Conservation (phyloP, 2,113 vertebrate genomes). For the Toxotes jaculatrix region DNA sequence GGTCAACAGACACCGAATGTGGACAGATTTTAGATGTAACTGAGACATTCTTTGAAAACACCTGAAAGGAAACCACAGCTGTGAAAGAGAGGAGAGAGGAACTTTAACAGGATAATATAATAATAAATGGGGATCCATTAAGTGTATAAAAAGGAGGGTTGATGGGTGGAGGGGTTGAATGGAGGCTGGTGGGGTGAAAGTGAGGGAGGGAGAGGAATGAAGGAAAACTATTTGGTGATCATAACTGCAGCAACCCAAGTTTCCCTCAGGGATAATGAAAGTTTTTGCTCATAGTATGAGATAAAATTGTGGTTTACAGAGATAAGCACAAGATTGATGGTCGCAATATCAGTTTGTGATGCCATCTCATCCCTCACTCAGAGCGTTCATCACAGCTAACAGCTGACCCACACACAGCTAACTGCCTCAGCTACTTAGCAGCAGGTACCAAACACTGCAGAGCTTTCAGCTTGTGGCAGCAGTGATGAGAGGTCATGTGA, state of each 20-base stretch:
- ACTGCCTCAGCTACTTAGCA: conserved; percentile 6
- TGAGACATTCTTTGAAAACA: not conserved
- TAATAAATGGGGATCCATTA: not conserved
- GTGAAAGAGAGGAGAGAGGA: not conserved
- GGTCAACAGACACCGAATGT: no score
- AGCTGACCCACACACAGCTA: conserved; percentile 5
- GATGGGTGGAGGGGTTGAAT: not conserved
- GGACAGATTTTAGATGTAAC: no score
- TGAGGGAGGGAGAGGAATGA: not conserved
- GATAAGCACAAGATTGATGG: conserved; percentile 32
- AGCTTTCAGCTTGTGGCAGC: conserved; percentile 28
- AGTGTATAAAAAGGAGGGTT: not conserved
- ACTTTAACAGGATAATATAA: not conserved
- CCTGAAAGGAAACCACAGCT: not conserved
- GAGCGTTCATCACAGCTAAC: conserved; percentile 12
- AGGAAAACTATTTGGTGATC: conserved; percentile 27
- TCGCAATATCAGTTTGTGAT: conserved; percentile 5
- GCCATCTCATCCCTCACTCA: not conserved
- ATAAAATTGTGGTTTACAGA: conserved; percentile 13
- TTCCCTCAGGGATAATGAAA: conserved; percentile 34
- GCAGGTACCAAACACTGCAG: conserved; percentile 52
- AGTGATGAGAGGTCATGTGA: conserved; percentile 59
- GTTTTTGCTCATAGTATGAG: not conserved
- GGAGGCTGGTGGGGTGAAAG: not conserved
- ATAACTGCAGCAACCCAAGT: conserved; percentile 29